Evolutionary conservation across 2,888 invertebrate genomes (phyloP), one percentile per base, ranked within the genome.

Genomic region (Ophraella communa): DNA sequence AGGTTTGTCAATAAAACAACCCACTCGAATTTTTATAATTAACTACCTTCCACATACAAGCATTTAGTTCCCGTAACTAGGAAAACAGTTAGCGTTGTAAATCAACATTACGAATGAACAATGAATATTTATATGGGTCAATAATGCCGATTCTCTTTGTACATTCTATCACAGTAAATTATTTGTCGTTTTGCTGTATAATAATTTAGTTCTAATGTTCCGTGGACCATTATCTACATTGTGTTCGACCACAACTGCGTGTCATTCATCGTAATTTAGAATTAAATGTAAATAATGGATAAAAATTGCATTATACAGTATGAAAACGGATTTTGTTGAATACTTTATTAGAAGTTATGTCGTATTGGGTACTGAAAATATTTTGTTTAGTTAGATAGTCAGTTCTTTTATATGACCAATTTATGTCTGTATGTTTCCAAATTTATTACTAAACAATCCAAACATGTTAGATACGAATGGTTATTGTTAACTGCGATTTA

Each of bases 121-220:
- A 49, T 64, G 61, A 63, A 61, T 63, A 64, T 68, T 68, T 65
- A 68, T 61, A 65, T 68, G 52, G 68, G 62, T 68, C 61, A 63
- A 60, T 57, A 54, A 61, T 63, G 59, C 39, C 53, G 49, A 62
- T 55, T 55, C 27, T 56, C 8, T 18, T 24, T 55, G 59, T 33
- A 27, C 54, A 55, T 64, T 64, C 18, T 53, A 64, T 52, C 18
- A 47, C 27, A 54, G 55, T 49, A 44, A 59, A 30, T 54, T 62
- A 65, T 65, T 51, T 65, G 58, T 51, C 58, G 54, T 44, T 56
- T 57, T 21, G 33, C 17, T 54, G 47, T 57, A 53, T 47, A 57
- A 62, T 67, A 62, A 64, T 51, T 49, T 52, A 42, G 52, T 52
- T 63, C 44, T 45, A 63, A 53, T 58, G 53, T 58, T 56, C 47